Evolutionary conservation across 2,113 vertebrate genomes (phyloP).

Genomic region (Cavia aperea): DNA sequence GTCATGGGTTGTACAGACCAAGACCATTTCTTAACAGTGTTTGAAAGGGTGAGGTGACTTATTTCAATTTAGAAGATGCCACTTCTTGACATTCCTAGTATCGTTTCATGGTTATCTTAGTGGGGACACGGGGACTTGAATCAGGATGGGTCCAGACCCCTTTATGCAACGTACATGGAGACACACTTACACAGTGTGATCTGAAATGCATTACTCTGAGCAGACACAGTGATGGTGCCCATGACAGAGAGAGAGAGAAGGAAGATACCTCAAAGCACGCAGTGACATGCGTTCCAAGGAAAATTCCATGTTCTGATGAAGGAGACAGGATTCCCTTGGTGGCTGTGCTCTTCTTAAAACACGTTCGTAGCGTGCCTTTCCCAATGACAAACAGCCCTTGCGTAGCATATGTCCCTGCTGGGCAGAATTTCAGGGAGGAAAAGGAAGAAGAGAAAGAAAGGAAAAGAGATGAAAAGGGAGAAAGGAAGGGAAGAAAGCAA

Average conservation of each 20-base stretch:
- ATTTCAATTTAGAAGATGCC: slow-evolving; percentile 57
- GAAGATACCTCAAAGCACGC: slow-evolving; percentile 56
- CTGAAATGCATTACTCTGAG: slow-evolving; percentile 65
- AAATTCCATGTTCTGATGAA: slow-evolving; percentile 55
- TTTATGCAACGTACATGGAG: not conserved
- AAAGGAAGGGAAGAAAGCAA: not conserved
- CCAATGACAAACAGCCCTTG: slow-evolving; percentile 47
- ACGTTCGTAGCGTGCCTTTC: slow-evolving; percentile 53
- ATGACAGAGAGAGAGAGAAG: slow-evolving; percentile 60
- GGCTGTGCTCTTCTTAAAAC: slow-evolving; percentile 54
- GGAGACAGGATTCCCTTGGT: slow-evolving; percentile 21
- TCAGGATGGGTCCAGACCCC: slow-evolving; percentile 54
- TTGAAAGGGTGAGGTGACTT: slow-evolving; percentile 10
- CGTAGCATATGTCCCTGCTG: slow-evolving; percentile 21
- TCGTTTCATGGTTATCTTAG: slow-evolving; percentile 67
- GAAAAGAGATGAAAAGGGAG: not conserved
- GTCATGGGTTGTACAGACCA: not conserved
- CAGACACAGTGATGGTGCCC: slow-evolving; percentile 35
- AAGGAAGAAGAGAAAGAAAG: not conserved
- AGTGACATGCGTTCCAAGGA: slow-evolving; percentile 53
- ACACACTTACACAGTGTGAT: slow-evolving; percentile 65
- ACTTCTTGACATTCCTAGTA: slow-evolving; percentile 54
- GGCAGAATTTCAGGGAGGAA: not conserved
- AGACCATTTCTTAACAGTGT: slow-evolving; percentile 46
- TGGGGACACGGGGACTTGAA: slow-evolving; percentile 65